Evolutionary conservation across 2,113 vertebrate genomes (phyloP).

Genomic region (Noctilio leporinus): DNA sequence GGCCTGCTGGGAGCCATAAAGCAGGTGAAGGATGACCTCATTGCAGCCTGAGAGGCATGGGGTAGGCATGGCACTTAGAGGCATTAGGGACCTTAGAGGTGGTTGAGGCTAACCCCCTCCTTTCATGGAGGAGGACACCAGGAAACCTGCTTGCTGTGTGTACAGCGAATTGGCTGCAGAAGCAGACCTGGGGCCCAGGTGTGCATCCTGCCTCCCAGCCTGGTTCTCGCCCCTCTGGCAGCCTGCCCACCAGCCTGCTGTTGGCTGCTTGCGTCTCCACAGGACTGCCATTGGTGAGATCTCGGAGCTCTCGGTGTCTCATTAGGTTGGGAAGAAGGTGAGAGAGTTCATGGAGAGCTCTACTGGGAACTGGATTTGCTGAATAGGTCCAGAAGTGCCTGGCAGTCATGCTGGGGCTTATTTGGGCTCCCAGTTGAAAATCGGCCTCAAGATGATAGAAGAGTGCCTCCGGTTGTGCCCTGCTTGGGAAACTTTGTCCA

Average conservation of each 20-base stretch:
- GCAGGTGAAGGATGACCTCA: background rate
- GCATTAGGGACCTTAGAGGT: background rate
- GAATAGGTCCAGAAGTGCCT: background rate
- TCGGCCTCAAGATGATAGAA: background rate
- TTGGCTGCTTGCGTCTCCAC: background rate
- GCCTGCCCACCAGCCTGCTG: background rate
- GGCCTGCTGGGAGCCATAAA: background rate
- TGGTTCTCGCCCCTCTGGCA: background rate
- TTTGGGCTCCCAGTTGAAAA: background rate
- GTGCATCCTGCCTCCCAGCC: background rate
- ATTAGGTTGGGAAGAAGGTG: background rate
- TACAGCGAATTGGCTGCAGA: background rate
- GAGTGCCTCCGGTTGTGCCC: background rate
- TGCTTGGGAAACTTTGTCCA: background rate
- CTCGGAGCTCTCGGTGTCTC: background rate
- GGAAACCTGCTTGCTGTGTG: background rate
- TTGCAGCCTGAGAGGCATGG: background rate
- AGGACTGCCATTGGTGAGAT: background rate
- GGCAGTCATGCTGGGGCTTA: background rate
- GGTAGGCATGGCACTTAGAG: background rate
- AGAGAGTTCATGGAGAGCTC: background rate
- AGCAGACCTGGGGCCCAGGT: background rate
- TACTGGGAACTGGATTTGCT: background rate
- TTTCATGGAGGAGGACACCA: background rate
- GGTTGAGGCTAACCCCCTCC: background rate